phyloP scores from a whole-genome alignment of 2,113 vertebrate genomes.

The Grallaria varia region DNA sequence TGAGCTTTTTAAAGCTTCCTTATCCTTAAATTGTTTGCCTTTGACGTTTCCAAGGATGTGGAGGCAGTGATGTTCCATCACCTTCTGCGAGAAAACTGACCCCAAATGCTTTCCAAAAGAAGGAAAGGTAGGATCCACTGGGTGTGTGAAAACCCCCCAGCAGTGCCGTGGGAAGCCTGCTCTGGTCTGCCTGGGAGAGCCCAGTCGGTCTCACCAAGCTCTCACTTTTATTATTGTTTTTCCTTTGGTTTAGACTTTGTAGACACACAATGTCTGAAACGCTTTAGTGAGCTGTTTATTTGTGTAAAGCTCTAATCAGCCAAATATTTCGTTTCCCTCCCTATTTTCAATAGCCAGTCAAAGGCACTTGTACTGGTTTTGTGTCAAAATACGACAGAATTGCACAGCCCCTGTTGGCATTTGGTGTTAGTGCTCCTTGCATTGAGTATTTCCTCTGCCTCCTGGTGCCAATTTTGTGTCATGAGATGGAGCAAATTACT shows the following conservation, averaged over 20 bases:
- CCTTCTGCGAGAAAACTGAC: background rate
- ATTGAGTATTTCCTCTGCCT: background rate
- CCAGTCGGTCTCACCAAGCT: fast-evolving
- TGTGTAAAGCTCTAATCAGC: background rate
- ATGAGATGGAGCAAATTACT: background rate
- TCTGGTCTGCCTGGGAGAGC: background rate
- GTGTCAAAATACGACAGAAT: background rate
- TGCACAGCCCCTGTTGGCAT: background rate
- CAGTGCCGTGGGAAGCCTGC: background rate
- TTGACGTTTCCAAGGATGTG: background rate
- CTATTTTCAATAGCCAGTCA: background rate
- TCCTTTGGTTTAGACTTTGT: background rate
- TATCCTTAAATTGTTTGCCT: background rate
- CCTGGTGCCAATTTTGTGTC: background rate
- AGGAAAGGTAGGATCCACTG: background rate
- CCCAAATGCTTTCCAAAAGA: background rate
- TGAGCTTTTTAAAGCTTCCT: background rate
- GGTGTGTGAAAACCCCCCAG: background rate
- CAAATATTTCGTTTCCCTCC: background rate
- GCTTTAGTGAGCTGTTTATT: background rate
- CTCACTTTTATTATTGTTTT: background rate
- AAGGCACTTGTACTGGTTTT: background rate
- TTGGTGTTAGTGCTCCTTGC: background rate
- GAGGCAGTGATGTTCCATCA: background rate
- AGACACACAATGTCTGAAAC: background rate